A percentile compares a stretch with the other conserved stretches of the same genome.
Conservation (phyloP, 2,113 vertebrate genomes). For the Pluvianellus socialis region DNA sequence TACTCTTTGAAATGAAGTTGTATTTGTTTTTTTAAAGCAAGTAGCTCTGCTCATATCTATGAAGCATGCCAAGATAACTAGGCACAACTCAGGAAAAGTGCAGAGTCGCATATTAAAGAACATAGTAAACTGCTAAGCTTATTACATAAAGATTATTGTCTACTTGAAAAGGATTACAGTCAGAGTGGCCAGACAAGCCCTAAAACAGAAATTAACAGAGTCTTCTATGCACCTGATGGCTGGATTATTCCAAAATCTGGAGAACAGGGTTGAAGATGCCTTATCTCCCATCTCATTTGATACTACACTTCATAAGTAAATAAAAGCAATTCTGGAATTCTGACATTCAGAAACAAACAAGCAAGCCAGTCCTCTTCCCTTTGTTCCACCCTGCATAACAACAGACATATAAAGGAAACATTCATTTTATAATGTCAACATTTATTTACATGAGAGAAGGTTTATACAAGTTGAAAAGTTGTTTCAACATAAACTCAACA, state of each 20-base stretch:
- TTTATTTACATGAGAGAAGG: constrained; percentile 69
- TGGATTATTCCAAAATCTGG: not conserved
- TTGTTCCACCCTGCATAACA: not conserved
- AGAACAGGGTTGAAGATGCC: not conserved
- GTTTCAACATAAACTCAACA: constrained; percentile 1
- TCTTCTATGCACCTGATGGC: not conserved
- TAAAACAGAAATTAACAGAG: not conserved
- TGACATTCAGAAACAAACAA: not conserved
- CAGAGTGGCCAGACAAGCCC: not conserved
- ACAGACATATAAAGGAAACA: not conserved
- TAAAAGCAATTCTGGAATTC: not conserved
- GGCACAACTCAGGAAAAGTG: not conserved
- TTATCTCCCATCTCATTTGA: not conserved
- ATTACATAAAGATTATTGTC: not conserved
- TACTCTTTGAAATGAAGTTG: not conserved
- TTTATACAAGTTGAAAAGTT: not conserved
- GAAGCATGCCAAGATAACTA: not conserved
- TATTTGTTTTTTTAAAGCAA: not conserved
- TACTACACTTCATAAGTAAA: not conserved
- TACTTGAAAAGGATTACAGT: not conserved
- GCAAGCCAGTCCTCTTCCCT: not conserved
- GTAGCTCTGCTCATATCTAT: not conserved
- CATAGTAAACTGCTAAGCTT: not conserved
- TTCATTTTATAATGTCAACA: not conserved
- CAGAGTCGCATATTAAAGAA: not conserved